phyloP scores from a whole-genome alignment of 2,888 invertebrate species.

The Auanema freiburgensis region DNA sequence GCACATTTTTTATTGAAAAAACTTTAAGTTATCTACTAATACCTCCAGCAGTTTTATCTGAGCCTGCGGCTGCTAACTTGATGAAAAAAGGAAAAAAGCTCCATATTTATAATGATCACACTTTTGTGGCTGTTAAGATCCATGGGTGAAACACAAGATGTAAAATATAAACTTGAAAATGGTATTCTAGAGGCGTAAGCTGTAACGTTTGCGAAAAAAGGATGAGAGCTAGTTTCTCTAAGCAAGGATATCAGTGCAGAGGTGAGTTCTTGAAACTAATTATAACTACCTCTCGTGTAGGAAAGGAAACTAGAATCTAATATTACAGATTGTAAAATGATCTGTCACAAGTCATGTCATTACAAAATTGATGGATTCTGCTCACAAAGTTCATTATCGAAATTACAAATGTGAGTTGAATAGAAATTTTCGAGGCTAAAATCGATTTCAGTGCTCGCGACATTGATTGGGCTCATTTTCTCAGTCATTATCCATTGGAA shows the following conservation, averaged over 20 bases:
- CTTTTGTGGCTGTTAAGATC: constrained; percentile 64
- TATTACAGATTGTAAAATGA: constrained; percentile 60
- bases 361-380: constrained; percentile 57
- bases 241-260: constrained; percentile 64
- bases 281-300: background rate
- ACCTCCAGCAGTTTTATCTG: constrained; percentile 53
- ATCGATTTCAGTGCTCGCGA: constrained; percentile 48
- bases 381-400: constrained; percentile 50
- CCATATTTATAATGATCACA: constrained; percentile 64
- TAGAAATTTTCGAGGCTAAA: background rate
- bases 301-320: background rate
- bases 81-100: constrained; percentile 63
- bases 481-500: constrained; percentile 55
- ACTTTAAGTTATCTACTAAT: constrained; percentile 59
- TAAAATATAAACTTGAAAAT: no score
- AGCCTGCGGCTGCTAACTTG: constrained; percentile 50
- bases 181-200: constrained; percentile 53
- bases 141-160: no score
- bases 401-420: constrained; percentile 47
- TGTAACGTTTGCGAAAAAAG: constrained; percentile 61
- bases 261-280: constrained; percentile 37
- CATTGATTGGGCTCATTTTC: constrained; percentile 60
- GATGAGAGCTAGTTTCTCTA: constrained; percentile 60
- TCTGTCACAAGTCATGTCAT: constrained; percentile 64
- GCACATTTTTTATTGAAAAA: background rate